Evolutionary conservation across 2,113 vertebrate genomes (phyloP).

Genomic region (Salvelinus fontinalis): DNA sequence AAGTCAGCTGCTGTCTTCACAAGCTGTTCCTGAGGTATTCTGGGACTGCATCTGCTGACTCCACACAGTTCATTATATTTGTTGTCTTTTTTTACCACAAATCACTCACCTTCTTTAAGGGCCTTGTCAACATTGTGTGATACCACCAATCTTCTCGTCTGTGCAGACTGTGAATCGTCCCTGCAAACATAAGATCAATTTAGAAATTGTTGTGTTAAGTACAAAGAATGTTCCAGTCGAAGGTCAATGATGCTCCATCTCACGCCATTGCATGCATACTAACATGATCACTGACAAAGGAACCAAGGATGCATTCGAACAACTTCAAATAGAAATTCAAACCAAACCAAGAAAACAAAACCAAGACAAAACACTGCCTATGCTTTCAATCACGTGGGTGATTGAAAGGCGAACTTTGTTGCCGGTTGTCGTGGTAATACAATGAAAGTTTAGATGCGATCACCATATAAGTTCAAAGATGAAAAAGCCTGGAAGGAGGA

Average conservation of each 20-base stretch:
- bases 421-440: no score
- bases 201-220: no score
- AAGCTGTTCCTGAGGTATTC: neutral
- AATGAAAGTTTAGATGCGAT: no score
- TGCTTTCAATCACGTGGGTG: neutral
- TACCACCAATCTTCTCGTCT: constrained; percentile 87
- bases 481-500: no score
- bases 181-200: constrained; percentile 68
- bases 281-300: neutral
- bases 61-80: neutral
- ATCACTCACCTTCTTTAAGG: constrained; percentile 90
- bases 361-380: neutral
- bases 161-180: constrained; percentile 72
- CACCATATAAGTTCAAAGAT: no score
- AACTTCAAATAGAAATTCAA: neutral
- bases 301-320: neutral
- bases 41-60: neutral
- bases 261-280: neutral
- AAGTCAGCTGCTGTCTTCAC: neutral
- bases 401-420: no score
- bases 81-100: neutral
- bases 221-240: no score
- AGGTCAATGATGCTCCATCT: neutral
- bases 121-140: constrained; percentile 98
- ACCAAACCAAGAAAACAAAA: neutral